Evolutionary conservation across 1,140 invertebrate species (phyloP).

Genomic region (Diachasma alloeum): DNA sequence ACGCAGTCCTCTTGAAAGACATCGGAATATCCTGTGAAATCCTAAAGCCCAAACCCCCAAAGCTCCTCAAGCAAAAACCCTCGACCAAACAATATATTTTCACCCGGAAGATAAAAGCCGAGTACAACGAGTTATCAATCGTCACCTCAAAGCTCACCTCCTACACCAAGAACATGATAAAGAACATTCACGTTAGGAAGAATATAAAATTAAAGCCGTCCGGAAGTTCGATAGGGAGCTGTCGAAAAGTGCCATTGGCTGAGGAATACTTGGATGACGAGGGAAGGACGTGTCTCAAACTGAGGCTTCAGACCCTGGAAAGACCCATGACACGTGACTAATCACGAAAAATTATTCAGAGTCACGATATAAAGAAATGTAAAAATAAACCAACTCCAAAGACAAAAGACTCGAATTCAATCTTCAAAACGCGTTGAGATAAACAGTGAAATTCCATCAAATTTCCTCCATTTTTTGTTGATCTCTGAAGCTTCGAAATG

Average conservation of each 20-base stretch:
- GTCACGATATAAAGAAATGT: neutral
- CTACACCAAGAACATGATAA: conserved; percentile 40
- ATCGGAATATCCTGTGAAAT: conserved; percentile 37
- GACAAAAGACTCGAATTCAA: too few species aligned
- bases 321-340: conserved; percentile 28
- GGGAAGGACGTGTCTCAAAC: conserved; percentile 35
- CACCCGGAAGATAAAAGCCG: neutral
- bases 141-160: conserved; percentile 39
- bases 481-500: too few species aligned
- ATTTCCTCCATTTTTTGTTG: too few species aligned
- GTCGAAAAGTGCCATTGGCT: conserved; percentile 20
- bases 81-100: conserved; percentile 32
- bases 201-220: conserved; percentile 14
- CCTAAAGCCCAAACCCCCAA: neutral
- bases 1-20: conserved; percentile 41
- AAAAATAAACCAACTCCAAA: neutral
- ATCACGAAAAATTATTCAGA: neutral
- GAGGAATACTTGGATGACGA: conserved; percentile 25
- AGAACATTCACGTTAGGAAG: conserved; percentile 16
- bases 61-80: conserved; percentile 16
- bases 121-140: conserved; percentile 36
- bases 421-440: too few species aligned
- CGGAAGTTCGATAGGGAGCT: conserved; percentile 13
- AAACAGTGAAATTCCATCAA: too few species aligned
- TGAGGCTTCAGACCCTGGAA: conserved; percentile 31